A percentile compares a stretch with the other conserved stretches of the same genome.
Evolutionary conservation across 2,888 invertebrate species (phyloP).

Genomic region (Malacosoma neustria): DNA sequence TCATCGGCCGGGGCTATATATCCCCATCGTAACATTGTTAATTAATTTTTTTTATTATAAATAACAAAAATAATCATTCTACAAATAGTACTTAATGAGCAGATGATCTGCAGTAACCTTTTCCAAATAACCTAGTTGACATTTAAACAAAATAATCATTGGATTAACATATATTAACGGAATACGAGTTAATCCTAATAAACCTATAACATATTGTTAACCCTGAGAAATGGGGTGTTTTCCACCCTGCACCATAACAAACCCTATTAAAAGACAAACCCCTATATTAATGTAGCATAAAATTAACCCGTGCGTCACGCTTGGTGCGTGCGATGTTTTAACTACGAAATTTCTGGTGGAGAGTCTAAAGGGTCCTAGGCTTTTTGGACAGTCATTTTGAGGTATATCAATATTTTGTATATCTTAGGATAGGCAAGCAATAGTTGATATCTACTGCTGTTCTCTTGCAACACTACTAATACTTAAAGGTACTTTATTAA

Average conservation of each 20-base stretch:
- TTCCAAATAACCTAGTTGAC: background rate
- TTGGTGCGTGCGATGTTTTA: conserved; percentile 26
- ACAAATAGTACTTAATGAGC: too few relatives aligned
- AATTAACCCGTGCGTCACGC: conserved; percentile 67
- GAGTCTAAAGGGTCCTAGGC: conserved; percentile 6
- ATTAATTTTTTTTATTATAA: too few relatives aligned
- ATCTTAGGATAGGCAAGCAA: too few relatives aligned
- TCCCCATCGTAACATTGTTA: too few relatives aligned
- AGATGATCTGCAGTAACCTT: too few relatives aligned
- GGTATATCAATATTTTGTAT: too few relatives aligned
- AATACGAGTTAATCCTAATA: conserved; percentile 34
- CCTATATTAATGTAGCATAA: conserved; percentile 70
- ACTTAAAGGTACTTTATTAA: too few relatives aligned
- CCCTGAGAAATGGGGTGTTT: conserved; percentile 44
- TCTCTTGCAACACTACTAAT: too few relatives aligned
- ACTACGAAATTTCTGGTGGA: conserved; percentile 6
- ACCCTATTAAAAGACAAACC: conserved; percentile 68
- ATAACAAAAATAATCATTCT: too few relatives aligned
- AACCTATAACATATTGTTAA: conserved; percentile 52
- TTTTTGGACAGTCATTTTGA: conserved; percentile 9
- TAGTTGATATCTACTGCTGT: too few relatives aligned
- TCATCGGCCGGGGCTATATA: too few relatives aligned
- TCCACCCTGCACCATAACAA: conserved; percentile 59
- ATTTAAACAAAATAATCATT: background rate
- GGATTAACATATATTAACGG: background rate